A percentile compares a stretch with the other conserved stretches of the same genome.
Evolutionary conservation across 1,140 invertebrate genomes (phyloP).

Genomic region (Macrostomum lignano): DNA sequence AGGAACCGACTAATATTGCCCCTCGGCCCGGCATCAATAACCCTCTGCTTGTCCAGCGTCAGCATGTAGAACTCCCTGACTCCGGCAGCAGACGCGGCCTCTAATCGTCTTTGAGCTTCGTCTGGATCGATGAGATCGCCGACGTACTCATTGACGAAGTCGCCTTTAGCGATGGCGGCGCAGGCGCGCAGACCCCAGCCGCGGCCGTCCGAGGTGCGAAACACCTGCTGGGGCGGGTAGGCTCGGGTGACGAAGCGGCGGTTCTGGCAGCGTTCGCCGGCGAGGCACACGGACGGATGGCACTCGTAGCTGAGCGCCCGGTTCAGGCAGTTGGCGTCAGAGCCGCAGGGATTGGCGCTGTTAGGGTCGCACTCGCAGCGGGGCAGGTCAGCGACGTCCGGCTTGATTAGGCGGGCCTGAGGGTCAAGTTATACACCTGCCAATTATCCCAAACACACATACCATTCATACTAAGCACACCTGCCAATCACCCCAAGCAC

Average conservation of each 20-base stretch:
- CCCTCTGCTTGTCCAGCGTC: slow-evolving; percentile 43
- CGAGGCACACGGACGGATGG: slow-evolving; percentile 44
- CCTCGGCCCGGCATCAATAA: slow-evolving; percentile 47
- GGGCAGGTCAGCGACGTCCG: slow-evolving; percentile 37
- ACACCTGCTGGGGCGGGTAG: slow-evolving; percentile 46
- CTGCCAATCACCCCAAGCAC: too few relatives aligned
- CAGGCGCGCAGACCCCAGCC: slow-evolving; percentile 59
- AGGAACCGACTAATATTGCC: slow-evolving; percentile 47
- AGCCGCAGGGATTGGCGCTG: slow-evolving; percentile 43
- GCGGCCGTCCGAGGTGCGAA: slow-evolving; percentile 38
- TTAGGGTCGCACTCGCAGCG: slow-evolving; percentile 49
- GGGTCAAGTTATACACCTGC: too few relatives aligned
- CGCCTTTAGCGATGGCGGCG: slow-evolving; percentile 42
- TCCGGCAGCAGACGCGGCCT: slow-evolving; percentile 45
- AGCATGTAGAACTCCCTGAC: slow-evolving; percentile 80
- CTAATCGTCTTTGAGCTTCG: slow-evolving; percentile 50
- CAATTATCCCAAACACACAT: too few relatives aligned
- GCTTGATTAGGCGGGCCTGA: too few relatives aligned
- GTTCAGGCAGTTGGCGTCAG: slow-evolving; percentile 55
- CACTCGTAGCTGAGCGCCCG: slow-evolving; percentile 59
- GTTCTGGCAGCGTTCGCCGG: slow-evolving; percentile 51
- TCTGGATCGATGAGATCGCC: slow-evolving; percentile 71
- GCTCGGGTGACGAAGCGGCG: slow-evolving; percentile 50
- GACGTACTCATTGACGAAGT: slow-evolving; percentile 78
- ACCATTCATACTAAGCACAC: too few relatives aligned